Conservation (phyloP, 1,140 invertebrate genomes). For the Drosophila dunni region DNA sequence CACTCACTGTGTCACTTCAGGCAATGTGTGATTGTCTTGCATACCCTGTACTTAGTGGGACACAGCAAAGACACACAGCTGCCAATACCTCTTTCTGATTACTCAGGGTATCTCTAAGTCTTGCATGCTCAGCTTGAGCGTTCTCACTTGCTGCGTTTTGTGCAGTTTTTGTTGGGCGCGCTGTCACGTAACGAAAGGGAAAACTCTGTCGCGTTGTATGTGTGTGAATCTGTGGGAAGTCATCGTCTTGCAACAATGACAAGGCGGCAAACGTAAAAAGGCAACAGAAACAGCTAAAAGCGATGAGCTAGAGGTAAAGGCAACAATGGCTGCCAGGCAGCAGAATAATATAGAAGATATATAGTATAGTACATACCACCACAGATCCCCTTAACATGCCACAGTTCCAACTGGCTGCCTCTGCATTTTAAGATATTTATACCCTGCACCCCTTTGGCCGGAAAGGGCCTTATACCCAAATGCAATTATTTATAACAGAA, state of each 20-base stretch:
- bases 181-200: conserved; percentile 72
- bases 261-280: conserved; percentile 50
- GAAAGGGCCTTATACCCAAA: conserved; percentile 29
- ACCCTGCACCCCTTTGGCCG: conserved; percentile 2
- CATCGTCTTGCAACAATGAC: conserved; percentile 66
- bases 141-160: conserved; percentile 22
- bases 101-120: conserved; percentile 7
- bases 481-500: background rate
- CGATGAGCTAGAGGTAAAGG: conserved; percentile 26
- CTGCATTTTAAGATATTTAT: conserved; percentile 50
- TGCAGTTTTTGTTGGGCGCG: conserved; percentile 46
- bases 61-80: background rate
- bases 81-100: background rate
- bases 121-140: background rate
- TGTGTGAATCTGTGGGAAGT: conserved; percentile 68
- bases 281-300: conserved; percentile 16
- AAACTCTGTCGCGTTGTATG: conserved; percentile 57
- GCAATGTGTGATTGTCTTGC: conserved; percentile 59
- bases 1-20: conserved; percentile 31
- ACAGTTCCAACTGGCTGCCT: conserved; percentile 70
- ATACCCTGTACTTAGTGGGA: background rate
- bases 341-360: conserved; percentile 54
- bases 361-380: conserved; percentile 48
- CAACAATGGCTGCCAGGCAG: conserved; percentile 67
- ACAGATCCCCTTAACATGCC: conserved; percentile 6